Evolutionary conservation across 2,113 vertebrate genomes (phyloP).

Genomic region (Zonotrichia leucophrys): DNA sequence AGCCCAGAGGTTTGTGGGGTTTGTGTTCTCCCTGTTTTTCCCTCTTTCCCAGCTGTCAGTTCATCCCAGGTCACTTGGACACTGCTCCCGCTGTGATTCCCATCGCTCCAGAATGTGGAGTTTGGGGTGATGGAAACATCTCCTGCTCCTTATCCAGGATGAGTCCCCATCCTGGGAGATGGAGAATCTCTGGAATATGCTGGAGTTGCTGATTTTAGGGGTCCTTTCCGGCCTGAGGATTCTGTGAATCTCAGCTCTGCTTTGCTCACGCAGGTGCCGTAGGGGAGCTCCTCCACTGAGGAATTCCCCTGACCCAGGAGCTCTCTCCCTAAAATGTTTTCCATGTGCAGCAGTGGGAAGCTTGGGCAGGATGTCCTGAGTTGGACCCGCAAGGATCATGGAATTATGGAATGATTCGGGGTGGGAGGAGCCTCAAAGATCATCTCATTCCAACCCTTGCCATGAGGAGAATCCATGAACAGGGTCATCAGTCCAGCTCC

Average conservation of each 20-base stretch:
- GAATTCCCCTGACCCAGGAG: neutral
- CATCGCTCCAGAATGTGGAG: fast-evolving
- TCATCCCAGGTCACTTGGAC: neutral
- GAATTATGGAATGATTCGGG: neutral
- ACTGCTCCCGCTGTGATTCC: fast-evolving
- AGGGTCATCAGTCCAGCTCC: neutral
- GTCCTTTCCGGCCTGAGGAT: neutral
- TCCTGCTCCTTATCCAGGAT: neutral
- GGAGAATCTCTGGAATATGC: neutral
- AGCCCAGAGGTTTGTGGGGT: neutral
- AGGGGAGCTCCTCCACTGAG: neutral
- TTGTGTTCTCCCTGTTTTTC: neutral
- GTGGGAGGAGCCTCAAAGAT: neutral
- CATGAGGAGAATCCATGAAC: neutral
- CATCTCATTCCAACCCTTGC: neutral
- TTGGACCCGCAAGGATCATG: neutral
- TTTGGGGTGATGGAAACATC: fast-evolving
- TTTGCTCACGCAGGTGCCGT: neutral
- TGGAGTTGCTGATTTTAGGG: neutral
- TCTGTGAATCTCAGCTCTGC: neutral
- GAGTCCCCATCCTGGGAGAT: fast-evolving
- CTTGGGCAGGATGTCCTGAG: neutral
- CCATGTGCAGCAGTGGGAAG: neutral
- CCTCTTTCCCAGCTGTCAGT: neutral
- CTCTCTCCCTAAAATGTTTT: neutral